Evolutionary conservation across 2,797 vertebrate species (phyloP).

Genomic region (Denticeps clupeoides): DNA sequence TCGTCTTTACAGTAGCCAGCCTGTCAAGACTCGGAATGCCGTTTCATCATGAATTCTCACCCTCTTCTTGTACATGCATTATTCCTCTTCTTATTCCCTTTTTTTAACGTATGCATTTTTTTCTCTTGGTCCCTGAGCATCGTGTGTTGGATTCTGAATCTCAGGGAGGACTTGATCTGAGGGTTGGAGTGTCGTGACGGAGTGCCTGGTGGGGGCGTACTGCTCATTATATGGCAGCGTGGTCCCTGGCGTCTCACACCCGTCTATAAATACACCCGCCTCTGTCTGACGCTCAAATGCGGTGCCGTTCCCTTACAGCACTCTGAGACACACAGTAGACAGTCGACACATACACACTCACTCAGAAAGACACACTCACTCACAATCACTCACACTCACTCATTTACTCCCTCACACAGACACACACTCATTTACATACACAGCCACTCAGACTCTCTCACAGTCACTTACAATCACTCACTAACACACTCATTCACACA

Average conservation of each 20-base stretch:
- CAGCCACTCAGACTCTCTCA: too few species aligned
- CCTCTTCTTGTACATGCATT: not conserved
- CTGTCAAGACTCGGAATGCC: too few species aligned
- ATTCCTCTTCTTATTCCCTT: not conserved
- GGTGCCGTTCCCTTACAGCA: slow-evolving; percentile 1
- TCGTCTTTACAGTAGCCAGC: too few species aligned
- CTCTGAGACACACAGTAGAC: not conserved
- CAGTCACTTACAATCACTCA: not conserved
- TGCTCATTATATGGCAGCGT: slow-evolving; percentile 47
- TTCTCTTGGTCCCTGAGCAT: not conserved
- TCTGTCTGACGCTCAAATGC: slow-evolving; percentile 10
- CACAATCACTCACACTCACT: not conserved
- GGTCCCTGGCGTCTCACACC: slow-evolving; percentile 34
- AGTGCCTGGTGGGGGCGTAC: slow-evolving; percentile 31
- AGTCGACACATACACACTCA: slow-evolving; percentile 7
- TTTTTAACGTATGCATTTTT: too few species aligned
- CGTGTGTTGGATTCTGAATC: not conserved
- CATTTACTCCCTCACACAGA: not conserved
- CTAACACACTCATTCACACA: not conserved
- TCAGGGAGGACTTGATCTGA: slow-evolving; percentile 32
- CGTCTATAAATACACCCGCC: slow-evolving; percentile 41
- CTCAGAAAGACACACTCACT: slow-evolving; percentile 1
- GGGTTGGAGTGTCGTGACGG: slow-evolving; percentile 18
- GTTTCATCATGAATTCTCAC: slow-evolving; percentile 4
- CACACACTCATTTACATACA: not conserved